Evolutionary conservation across 2,113 vertebrate species (phyloP).

Genomic region (Scatophagus argus): DNA sequence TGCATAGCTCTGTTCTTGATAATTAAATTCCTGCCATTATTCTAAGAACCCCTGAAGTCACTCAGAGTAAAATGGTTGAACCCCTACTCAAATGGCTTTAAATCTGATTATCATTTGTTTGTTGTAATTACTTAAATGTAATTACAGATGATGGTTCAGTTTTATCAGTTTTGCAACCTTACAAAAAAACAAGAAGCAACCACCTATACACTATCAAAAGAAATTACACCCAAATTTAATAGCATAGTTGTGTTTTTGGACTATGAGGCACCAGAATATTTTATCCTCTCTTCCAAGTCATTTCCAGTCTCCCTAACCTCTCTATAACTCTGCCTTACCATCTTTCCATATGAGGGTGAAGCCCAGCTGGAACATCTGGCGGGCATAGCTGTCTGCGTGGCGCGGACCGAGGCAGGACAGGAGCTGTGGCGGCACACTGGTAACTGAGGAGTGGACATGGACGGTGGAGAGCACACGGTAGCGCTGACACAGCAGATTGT

Average conservation of each 20-base stretch:
- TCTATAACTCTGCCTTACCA: constrained; percentile 83
- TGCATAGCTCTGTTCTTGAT: not conserved
- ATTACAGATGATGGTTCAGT: no score
- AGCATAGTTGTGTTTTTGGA: not conserved
- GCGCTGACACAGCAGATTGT: constrained; percentile 89
- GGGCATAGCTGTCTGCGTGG: constrained; percentile 82
- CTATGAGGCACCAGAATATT: not conserved
- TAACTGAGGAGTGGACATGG: constrained; percentile 94
- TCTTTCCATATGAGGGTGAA: constrained; percentile 99
- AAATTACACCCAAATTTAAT: constrained; percentile 20
- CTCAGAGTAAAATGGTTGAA: not conserved
- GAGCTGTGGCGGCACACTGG: constrained; percentile 86
- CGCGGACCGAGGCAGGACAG: constrained; percentile 92
- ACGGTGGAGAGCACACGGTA: constrained; percentile 91
- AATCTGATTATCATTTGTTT: constrained; percentile 3
- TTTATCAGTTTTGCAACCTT: constrained; percentile 31
- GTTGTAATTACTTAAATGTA: constrained; percentile 23
- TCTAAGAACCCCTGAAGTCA: constrained; percentile 7
- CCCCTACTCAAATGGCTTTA: not conserved
- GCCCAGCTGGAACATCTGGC: constrained; percentile 92
- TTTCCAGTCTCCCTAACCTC: not conserved
- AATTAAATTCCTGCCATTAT: constrained; percentile 5
- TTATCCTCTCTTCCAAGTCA: no score
- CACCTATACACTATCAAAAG: constrained; percentile 11
- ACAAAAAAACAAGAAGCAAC: not conserved